Evolutionary conservation across 1,140 invertebrate species (phyloP).

Genomic region (Leptinotarsa lineolata): DNA sequence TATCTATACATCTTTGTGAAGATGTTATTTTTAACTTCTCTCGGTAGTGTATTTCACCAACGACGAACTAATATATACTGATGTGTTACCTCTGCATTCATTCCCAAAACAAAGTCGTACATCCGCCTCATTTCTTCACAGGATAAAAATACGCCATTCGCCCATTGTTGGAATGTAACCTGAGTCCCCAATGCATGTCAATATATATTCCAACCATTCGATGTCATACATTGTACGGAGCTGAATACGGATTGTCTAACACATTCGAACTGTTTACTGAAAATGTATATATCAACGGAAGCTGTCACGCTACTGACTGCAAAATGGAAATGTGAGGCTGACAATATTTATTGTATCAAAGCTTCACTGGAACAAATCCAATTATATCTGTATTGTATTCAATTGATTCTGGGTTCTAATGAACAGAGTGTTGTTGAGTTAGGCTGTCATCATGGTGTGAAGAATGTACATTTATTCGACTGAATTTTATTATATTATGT

Average conservation of each 20-base stretch:
- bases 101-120: too few relatives aligned
- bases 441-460: too few relatives aligned
- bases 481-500: too few relatives aligned
- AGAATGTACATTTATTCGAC: too few relatives aligned
- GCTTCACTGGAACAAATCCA: not conserved
- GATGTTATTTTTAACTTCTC: too few relatives aligned
- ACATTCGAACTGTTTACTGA: constrained; percentile 14
- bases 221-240: constrained; percentile 21
- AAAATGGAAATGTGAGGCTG: constrained; percentile 30
- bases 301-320: constrained; percentile 33
- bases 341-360: constrained; percentile 17
- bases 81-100: too few relatives aligned
- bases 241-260: constrained; percentile 3
- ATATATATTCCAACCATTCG: not conserved
- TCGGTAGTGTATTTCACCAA: too few relatives aligned
- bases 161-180: not conserved
- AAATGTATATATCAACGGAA: constrained; percentile 33
- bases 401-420: not conserved
- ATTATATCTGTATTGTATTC: not conserved
- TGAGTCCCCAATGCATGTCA: not conserved
- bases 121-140: too few relatives aligned
- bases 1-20: too few relatives aligned
- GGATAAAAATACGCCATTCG: not conserved
- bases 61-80: too few relatives aligned
- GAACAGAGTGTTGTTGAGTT: not conserved